A percentile compares a stretch with the other conserved stretches of the same genome.
Conservation (phyloP, 2,888 invertebrate species). For the Coenonympha glycerion region DNA sequence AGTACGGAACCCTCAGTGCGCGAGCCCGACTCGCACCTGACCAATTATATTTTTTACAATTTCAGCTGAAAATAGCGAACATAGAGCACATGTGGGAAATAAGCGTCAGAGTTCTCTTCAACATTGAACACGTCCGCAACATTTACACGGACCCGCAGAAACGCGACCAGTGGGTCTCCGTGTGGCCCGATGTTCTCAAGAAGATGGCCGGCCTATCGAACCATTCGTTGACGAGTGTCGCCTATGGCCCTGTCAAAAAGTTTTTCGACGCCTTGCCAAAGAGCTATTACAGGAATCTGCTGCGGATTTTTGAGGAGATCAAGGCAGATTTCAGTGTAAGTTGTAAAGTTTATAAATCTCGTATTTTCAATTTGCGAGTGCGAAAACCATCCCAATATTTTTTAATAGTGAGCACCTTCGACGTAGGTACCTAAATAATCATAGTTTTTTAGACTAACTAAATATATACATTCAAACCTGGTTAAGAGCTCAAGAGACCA, state of each 20-base stretch:
- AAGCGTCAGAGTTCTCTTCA: slow-evolving; percentile 75
- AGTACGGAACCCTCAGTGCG: too few relatives aligned
- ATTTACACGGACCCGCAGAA: slow-evolving; percentile 80
- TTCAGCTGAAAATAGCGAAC: slow-evolving; percentile 77
- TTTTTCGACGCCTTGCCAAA: slow-evolving; percentile 76
- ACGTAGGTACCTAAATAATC: too few relatives aligned
- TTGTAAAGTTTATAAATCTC: slow-evolving; percentile 1
- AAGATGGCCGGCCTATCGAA: slow-evolving; percentile 78
- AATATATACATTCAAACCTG: too few relatives aligned
- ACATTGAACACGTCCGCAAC: slow-evolving; percentile 78
- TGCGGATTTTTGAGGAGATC: slow-evolving; percentile 72
- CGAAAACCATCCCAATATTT: too few relatives aligned
- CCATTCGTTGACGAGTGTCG: slow-evolving; percentile 79
- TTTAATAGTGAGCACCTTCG: too few relatives aligned
- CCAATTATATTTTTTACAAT: too few relatives aligned
- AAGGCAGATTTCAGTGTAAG: slow-evolving; percentile 77
- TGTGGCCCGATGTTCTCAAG: slow-evolving; percentile 79
- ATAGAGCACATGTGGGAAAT: slow-evolving; percentile 80
- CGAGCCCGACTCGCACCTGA: too few relatives aligned
- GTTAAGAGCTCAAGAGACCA: too few relatives aligned
- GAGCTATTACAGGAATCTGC: slow-evolving; percentile 71
- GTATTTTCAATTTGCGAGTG: too few relatives aligned
- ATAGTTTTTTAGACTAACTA: too few relatives aligned
- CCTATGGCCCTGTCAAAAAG: slow-evolving; percentile 78
- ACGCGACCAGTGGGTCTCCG: slow-evolving; percentile 76